Evolutionary conservation across 2,797 vertebrate genomes (phyloP), one percentile per base, ranked within the genome.

Genomic region (Eulemur albifrons): DNA sequence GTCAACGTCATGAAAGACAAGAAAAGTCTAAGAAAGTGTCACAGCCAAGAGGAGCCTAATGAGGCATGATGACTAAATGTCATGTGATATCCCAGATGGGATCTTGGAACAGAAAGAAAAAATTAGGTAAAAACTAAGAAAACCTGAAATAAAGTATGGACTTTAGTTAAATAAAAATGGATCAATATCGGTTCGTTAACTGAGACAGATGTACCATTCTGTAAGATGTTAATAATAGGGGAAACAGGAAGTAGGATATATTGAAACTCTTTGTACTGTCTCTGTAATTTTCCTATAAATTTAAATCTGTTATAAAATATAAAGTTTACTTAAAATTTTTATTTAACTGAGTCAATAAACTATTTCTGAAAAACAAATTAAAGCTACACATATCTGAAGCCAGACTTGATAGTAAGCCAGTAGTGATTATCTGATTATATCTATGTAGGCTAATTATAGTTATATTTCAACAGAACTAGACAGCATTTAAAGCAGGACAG

Each of bases 311-410:
- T 69, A 27, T 89, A 88, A 95, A 88, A 69, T 69, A 54, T 30
- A 9, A 80, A 70, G 43, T 84, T 80, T 27, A 76, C 23, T 69
- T 88, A 30, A 72, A 84, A 79, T 5, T 63, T 75, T 92, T 88
- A 63, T 90, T 79, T 57, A 32, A 96, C 72, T 45, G 30, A 70
- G 10, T 72, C 23, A 77, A 73, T 61, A 30, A 84, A 85, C 32
- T 91, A 43, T 57, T 95, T 94, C 43, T 93, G 75, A 85, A 50
- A 95, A 84, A 75, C 9, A 69, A 90, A 79, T 72, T 79, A 90
- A 95, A 40, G 8, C 32, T 84, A 87, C 30, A 87, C 59, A 52
- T 84, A 92, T 52, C 30, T 92, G 35, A 84, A 95, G 20, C 21
- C 20, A 92, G 18, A 80, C 8, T 57, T 77, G 5, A 72, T n/a